phyloP scores from a whole-genome alignment of 2,113 vertebrate genomes.

The Phalacrocorax pelagicus region DNA sequence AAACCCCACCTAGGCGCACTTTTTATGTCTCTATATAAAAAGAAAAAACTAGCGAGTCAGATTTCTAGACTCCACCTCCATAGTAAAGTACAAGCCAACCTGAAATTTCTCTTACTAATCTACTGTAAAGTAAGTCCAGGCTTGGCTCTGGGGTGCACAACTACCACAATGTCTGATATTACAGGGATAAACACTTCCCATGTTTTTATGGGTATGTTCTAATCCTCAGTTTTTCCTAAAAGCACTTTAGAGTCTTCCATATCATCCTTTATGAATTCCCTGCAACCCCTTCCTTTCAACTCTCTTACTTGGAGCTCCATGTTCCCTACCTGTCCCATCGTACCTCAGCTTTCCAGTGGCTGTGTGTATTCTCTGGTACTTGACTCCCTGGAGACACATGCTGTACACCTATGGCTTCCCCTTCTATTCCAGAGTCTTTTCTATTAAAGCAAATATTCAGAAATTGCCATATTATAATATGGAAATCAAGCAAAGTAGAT shows the following conservation, averaged over 20 bases:
- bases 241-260: not conserved
- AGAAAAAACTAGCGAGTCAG: not conserved
- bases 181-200: not conserved
- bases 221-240: not conserved
- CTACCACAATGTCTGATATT: not conserved
- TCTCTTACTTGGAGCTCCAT: not conserved
- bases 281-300: not conserved
- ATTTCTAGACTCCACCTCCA: not conserved
- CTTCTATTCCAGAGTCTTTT: not conserved
- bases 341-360: not conserved
- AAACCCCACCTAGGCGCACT: not conserved
- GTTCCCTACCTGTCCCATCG: not conserved
- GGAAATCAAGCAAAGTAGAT: not conserved
- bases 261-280: not conserved
- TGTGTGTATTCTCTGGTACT: accelerated
- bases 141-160: not conserved
- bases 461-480: not conserved
- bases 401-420: not conserved
- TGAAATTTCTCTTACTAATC: not conserved
- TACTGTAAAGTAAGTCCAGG: not conserved
- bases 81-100: not conserved
- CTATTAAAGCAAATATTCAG: not conserved
- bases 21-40: not conserved
- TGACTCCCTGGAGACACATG: not conserved
- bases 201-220: not conserved